Conservation (phyloP, 2,888 invertebrate genomes). For the Eristalis arbustorum region DNA sequence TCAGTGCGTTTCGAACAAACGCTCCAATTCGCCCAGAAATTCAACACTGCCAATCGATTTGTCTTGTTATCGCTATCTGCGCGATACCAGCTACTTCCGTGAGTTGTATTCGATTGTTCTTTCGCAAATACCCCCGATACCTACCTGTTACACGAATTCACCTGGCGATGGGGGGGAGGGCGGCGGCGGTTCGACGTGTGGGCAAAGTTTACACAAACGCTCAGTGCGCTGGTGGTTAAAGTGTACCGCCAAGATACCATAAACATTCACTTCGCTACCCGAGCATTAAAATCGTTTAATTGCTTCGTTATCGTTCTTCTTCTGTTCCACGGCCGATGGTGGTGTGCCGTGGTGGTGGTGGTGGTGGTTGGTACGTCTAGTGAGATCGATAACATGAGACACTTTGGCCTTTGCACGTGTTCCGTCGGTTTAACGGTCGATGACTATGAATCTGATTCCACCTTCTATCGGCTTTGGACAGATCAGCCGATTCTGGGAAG, state of each 20-base stretch:
- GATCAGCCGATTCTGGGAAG: neutral
- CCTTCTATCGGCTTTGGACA: neutral
- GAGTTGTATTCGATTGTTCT: neutral
- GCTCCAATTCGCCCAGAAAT: neutral
- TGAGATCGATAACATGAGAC: conserved; percentile 24
- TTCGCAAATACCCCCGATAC: neutral
- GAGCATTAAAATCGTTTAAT: conserved; percentile 32
- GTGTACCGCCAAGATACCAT: conserved; percentile 11
- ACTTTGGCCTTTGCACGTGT: conserved; percentile 30
- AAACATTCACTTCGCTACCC: conserved; percentile 19
- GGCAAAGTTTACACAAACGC: neutral
- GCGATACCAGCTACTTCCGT: conserved; percentile 1
- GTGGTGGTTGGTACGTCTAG: neutral
- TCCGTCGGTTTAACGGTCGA: neutral
- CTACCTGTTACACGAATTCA: neutral
- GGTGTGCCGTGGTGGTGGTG: neutral
- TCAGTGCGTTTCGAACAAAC: neutral
- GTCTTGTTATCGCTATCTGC: conserved; percentile 9
- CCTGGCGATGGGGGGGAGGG: neutral
- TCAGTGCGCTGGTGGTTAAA: neutral
- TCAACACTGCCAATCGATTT: neutral
- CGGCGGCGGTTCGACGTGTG: neutral
- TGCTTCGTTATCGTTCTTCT: conserved; percentile 31
- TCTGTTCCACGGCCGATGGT: neutral
- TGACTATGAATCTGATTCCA: neutral